Base-by-base conservation (phyloP, 2,888 invertebrate genomes). In the Cephus rjabovi region DNA sequence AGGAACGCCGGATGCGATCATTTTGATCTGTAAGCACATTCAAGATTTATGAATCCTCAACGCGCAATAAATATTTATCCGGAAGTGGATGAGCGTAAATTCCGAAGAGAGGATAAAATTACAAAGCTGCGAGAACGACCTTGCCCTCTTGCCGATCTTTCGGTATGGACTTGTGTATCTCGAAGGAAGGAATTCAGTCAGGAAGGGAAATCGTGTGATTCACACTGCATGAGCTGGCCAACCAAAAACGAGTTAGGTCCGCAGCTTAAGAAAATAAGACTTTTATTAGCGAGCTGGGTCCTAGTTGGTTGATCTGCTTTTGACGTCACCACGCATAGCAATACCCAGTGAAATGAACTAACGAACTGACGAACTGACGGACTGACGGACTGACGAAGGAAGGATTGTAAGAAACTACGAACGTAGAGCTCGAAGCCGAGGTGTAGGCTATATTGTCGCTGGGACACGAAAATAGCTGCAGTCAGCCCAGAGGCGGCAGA, bases 401-500 rank as follows among this genome's bases (percentile, higher is more conserved):
- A 71, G 33, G 71, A 71, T 31, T 1, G 71, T 31, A 71, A 12
- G 71, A 71, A 71, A 31, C 12, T 15, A 71, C 71, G 33, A 34
- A 71, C 71, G 71, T 31, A 31, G 33, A 71, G 71, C 56, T 71
- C 71, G 33, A 71, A 34, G 71, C 23, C 12, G 71, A 31, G 71
- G 71, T 71, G 71, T 71, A 31, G 56, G 77, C 74, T 77, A 76
- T 75, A 79, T 77, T 77, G 77, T 79, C 71, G 79, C 80, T 79
- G 75, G 73, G 69, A 33, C 40, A 75, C 76, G 77, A 80, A 81
- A 81, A 81, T 81, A 76, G 78, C 76, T 74, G 79, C 74, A 68
- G 79, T 77, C 77, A 76, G 79, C 81, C 80, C 81, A 81, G 78
- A 81, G 81, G 79, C 79, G 76, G 80, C 79, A 81, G 77, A 81